Evolutionary conservation across 2,888 invertebrate species (phyloP), one percentile per base, ranked within the genome.

Genomic region (Eurytoma adleriae): DNA sequence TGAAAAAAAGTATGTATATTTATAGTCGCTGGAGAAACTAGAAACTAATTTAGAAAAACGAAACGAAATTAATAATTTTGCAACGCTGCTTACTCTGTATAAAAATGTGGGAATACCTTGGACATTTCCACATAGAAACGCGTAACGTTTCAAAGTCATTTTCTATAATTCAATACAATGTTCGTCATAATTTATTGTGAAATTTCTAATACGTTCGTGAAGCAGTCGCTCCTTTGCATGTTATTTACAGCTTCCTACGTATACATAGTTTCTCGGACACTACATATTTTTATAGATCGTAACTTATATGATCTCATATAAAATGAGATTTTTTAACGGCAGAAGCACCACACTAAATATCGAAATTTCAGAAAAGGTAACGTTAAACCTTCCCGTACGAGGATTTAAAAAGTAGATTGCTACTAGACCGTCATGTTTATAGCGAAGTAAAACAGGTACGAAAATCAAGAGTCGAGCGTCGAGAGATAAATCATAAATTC

Each of bases 251-350:
- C 67, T 80, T 79, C 57, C 56, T 66, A 24, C 13, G 18, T 59
- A 40, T 7, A 66, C 59, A 68, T 52, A 74, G 62, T 73, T 74
- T 74, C 24, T 54, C n/a, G 13, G 24, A 56, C 30, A 18, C 5
- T 72, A 40, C 27, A 78, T 76, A 56, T 59, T 79, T 80, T 80
- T 80, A 77, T 80, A 57, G 77, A 68, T 59, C 64, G 66, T 77
- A 77, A 80, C 48, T 80, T 80, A 73, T 64, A 62, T 59, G 24
- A 56, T 57, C 61, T 69, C 59, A 76, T 64, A 67, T 14, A 56
- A 54, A 70, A 70, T 27, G 30, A 56, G n/a, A 30, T 48, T 40
- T 52, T 80, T 78, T 78, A 54, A 68, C 12, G 52, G 27, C 59
- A 24, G 52, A 18, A 50, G 50, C 54, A 62, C 70, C 59, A 59